phyloP scores from a whole-genome alignment of 1,140 invertebrate species.

The Paraescarpia echinospica region DNA sequence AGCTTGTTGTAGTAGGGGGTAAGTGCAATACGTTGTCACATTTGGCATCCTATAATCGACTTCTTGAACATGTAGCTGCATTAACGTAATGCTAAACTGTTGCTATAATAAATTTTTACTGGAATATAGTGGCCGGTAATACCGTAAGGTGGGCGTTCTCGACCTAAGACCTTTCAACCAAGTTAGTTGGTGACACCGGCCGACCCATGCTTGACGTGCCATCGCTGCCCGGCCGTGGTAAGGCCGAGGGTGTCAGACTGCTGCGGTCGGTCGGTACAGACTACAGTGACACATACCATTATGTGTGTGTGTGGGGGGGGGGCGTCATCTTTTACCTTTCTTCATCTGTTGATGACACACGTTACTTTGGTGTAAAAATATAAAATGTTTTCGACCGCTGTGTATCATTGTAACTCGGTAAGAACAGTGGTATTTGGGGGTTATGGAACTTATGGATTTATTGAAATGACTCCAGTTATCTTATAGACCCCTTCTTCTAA shows the following conservation, averaged over 20 bases:
- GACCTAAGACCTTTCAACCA: background rate
- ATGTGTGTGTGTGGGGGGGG: no score
- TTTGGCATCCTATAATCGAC: background rate
- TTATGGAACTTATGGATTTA: no score
- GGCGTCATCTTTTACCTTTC: background rate
- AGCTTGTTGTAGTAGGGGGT: constrained; percentile 17
- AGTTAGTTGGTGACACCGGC: background rate
- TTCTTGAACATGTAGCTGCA: background rate
- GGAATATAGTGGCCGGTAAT: background rate
- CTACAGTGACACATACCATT: background rate
- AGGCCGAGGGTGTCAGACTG: background rate
- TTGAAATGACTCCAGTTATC: no score
- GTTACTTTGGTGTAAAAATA: no score
- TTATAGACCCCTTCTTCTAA: no score
- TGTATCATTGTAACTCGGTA: no score
- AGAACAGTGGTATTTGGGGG: no score
- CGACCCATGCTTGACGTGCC: background rate
- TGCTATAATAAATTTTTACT: background rate
- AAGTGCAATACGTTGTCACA: constrained; percentile 5
- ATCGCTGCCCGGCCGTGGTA: background rate
- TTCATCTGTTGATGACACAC: background rate
- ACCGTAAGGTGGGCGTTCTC: background rate
- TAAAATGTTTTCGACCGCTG: no score
- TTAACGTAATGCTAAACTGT: background rate
- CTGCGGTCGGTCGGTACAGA: background rate